A percentile compares a stretch with the other conserved stretches of the same genome.
These are phyloP conservation scores for Proctacanthus coquilletti DNA, from an alignment of 1,140 invertebrate species.

Conservation along the genomic window DNA sequence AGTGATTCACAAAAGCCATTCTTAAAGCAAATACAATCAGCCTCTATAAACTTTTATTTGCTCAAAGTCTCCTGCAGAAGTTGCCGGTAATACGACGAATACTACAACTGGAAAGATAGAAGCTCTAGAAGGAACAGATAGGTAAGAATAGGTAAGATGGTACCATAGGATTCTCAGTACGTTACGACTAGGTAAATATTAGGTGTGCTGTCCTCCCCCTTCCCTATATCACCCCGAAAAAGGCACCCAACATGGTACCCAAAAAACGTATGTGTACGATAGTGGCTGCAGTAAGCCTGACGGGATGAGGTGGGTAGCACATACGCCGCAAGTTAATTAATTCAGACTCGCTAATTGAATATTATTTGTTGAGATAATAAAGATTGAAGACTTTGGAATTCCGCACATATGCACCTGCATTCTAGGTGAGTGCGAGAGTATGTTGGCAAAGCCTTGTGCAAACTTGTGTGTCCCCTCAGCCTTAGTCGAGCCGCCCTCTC, in stretches of 20 bases:
- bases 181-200: not conserved
- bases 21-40: not conserved
- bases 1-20: not conserved
- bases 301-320: not conserved
- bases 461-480: too few relatives aligned
- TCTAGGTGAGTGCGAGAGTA: not conserved
- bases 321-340: not conserved
- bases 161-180: not conserved
- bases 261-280: not conserved
- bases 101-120: not conserved
- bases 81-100: not conserved
- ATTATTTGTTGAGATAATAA: slow-evolving; percentile 1
- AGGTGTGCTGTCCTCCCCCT: not conserved
- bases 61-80: not conserved
- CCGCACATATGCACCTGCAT: not conserved
- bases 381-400: slow-evolving; percentile 1
- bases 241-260: not conserved
- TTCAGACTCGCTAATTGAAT: not conserved
- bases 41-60: slow-evolving; percentile 1
- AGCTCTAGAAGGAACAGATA: not conserved
- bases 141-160: not conserved
- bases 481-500: too few relatives aligned
- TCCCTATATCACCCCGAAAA: not conserved
- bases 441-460: not conserved
- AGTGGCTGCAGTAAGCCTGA: not conserved